Evolutionary conservation across 2,888 invertebrate species (phyloP).

Genomic region (Synergus gifuensis): DNA sequence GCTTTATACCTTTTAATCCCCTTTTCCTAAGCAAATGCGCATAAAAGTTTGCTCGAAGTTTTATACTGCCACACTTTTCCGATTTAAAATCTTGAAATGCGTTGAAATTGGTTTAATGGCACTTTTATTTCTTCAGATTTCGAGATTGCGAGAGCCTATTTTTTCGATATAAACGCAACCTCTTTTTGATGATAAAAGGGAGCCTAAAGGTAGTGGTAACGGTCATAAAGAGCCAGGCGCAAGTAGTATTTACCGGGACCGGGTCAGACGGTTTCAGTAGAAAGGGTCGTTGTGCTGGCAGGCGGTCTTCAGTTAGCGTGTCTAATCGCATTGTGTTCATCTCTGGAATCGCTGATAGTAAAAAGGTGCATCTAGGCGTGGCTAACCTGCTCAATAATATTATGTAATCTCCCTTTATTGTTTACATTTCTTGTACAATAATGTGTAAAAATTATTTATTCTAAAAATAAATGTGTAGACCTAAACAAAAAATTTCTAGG

Average conservation of each 20-base stretch:
- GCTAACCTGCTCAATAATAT: background rate
- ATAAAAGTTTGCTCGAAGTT: background rate
- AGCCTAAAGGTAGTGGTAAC: background rate
- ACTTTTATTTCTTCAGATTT: background rate
- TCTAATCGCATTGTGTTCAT: constrained; percentile 28
- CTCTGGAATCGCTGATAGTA: constrained; percentile 33
- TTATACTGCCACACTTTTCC: background rate
- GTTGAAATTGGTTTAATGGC: background rate
- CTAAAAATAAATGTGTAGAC: background rate
- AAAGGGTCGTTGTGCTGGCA: constrained; percentile 48
- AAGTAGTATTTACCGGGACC: constrained; percentile 12
- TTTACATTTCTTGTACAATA: background rate
- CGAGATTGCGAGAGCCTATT: too few species aligned
- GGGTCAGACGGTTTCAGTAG: constrained; percentile 46
- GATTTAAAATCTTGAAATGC: background rate
- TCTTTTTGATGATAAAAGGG: too few species aligned
- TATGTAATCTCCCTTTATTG: background rate
- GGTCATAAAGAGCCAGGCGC: constrained; percentile 4
- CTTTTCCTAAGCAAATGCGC: background rate
- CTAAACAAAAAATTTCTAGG: background rate
- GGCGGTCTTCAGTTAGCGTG: constrained; percentile 41
- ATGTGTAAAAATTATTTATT: background rate
- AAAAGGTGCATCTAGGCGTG: constrained; percentile 15
- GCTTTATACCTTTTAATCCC: background rate
- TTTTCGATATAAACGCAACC: too few species aligned